Base-by-base conservation (phyloP, 2,113 vertebrate species). In the Alexandromys fortis region DNA sequence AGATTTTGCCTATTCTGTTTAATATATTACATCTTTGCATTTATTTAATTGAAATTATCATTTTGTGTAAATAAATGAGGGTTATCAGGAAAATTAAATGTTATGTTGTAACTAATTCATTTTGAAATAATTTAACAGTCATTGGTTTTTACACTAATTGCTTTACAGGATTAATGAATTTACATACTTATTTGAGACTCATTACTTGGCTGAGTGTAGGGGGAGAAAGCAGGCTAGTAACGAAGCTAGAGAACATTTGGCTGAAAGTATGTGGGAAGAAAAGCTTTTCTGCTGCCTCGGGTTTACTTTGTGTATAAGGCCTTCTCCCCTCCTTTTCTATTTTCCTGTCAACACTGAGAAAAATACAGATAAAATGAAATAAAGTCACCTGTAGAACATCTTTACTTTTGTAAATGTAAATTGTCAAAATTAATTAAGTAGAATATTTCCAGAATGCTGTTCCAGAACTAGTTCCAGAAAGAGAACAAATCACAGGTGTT, bases 81-180 rank as follows among this genome's bases (percentile, higher is more conserved):
- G 86, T 92, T 61, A 76, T 94, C 89, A 96, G 94, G 89, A 98
- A 98, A 98, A 98, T 98, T 97, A 98, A 98, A 98, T 75, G 95
- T 97, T 98, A 96, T 94, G 94, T 98, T 97, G 97, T 96, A 98
- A 95, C 92, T 98, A 98, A 98, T 98, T 98, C 94, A 68, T 98
- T 98, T 98, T 91, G 96, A 96, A 98, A 97, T 98, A 97, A 98
- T 98, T 98, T 98, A 98, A 95, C 98, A 98, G 98, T 97, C 94
- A 93, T 96, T 98, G 96, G 95, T 96, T 98, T 98, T 98, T 98
- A 97, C 96, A 98, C 96, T 98, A 98, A 98, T 98, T 98, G 95
- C 97, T 97, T 97, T 97, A 94, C 21, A 76, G 97, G 98, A 98
- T 98, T 98, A 98, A 98, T 98, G 97, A 98, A 98, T 98, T 98